Conservation (phyloP, 2,113 vertebrate genomes). For the Rhynchomys soricoides region DNA sequence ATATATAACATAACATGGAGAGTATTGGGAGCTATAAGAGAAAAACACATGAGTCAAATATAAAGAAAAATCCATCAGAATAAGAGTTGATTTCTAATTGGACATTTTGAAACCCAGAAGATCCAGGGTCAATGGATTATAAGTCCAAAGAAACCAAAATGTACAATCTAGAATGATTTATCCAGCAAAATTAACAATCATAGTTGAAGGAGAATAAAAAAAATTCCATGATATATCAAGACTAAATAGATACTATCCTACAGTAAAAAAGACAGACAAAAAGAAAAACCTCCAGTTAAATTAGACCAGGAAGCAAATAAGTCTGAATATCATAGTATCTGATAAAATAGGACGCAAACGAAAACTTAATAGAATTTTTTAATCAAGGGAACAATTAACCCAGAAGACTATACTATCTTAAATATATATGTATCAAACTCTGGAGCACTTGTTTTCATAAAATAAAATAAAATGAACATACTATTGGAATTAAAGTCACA, state of each 20-base stretch:
- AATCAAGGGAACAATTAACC: background rate
- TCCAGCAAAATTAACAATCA: background rate
- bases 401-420: background rate
- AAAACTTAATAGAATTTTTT: background rate
- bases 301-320: background rate
- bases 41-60: background rate
- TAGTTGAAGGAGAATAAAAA: background rate
- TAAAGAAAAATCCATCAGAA: background rate
- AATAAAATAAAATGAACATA: background rate
- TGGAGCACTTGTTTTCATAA: background rate
- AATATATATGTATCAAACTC: background rate
- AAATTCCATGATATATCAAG: background rate
- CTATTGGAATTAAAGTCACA: background rate
- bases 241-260: background rate
- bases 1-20: background rate
- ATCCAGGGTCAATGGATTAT: background rate
- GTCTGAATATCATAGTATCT: background rate
- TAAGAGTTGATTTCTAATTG: background rate
- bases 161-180: background rate
- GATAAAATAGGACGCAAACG: background rate
- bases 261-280: background rate
- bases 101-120: background rate
- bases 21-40: background rate
- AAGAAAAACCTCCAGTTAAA: background rate
- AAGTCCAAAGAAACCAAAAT: background rate